phyloP scores from a whole-genome alignment of 2,797 vertebrate genomes.

The Basileuterus tristriatus region DNA sequence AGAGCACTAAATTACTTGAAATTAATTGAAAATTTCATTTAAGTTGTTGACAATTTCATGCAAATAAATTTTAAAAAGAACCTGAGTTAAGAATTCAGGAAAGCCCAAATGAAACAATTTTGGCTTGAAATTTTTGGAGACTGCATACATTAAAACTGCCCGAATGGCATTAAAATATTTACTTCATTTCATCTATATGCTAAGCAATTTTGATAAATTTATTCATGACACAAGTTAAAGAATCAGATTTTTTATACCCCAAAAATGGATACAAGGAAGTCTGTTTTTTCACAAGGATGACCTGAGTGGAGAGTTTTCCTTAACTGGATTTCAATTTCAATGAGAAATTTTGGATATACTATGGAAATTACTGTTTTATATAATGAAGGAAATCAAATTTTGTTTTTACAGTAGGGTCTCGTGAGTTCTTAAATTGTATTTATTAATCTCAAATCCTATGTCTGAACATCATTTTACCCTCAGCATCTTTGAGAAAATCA shows the following conservation, averaged over 20 bases:
- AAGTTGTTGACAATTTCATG: background rate
- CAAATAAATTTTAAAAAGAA: background rate
- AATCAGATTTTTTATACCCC: background rate
- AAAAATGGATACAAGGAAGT: background rate
- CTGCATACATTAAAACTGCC: background rate
- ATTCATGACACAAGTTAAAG: background rate
- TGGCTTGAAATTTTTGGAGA: background rate
- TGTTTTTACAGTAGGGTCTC: fast-evolving
- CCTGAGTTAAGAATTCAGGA: background rate
- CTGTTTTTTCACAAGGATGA: background rate
- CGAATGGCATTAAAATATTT: background rate
- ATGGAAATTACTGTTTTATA: background rate
- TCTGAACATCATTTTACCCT: background rate
- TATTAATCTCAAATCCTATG: background rate
- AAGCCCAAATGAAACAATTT: background rate
- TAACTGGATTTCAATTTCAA: background rate
- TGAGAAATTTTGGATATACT: background rate
- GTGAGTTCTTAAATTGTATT: background rate
- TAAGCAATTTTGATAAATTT: background rate
- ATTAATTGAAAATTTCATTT: background rate
- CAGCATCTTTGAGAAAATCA: background rate
- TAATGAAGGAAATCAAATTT: background rate
- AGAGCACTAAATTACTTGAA: background rate
- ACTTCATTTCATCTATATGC: background rate
- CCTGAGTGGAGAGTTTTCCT: background rate